Conservation (phyloP, 2,888 invertebrate species). For the Empis livida region DNA sequence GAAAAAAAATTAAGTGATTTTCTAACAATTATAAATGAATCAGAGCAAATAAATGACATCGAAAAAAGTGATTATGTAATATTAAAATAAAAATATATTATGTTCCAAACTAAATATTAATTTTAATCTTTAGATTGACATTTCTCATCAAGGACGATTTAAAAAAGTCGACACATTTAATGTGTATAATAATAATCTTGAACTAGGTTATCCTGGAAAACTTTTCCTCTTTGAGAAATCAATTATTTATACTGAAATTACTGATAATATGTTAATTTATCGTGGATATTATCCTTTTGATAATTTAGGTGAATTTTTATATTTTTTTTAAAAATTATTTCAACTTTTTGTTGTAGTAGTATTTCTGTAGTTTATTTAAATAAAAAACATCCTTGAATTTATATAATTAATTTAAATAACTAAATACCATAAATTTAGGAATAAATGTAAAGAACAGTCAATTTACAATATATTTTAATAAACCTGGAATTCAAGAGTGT, state of each 20-base stretch:
- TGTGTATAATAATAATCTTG: slow-evolving; percentile 25
- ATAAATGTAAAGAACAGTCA: slow-evolving; percentile 25
- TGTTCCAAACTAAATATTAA: not conserved
- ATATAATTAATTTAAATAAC: too few species aligned
- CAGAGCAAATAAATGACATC: slow-evolving; percentile 31
- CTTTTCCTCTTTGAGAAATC: slow-evolving; percentile 35
- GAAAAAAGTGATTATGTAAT: slow-evolving; percentile 28
- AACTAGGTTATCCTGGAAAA: slow-evolving; percentile 28
- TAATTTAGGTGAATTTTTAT: too few species aligned
- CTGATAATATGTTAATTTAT: slow-evolving; percentile 27
- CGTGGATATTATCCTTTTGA: slow-evolving; percentile 34
- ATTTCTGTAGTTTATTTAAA: too few species aligned
- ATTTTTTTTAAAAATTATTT: too few species aligned
- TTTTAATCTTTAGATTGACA: slow-evolving; percentile 25
- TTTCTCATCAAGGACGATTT: slow-evolving; percentile 33
- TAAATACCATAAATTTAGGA: slow-evolving; percentile 30
- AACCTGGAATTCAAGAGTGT: slow-evolving; percentile 31
- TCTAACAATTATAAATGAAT: slow-evolving; percentile 31
- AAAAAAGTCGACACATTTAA: slow-evolving; percentile 32
- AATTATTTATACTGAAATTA: slow-evolving; percentile 33
- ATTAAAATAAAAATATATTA: not conserved
- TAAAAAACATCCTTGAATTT: too few species aligned
- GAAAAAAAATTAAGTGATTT: slow-evolving; percentile 31
- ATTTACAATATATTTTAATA: slow-evolving; percentile 31
- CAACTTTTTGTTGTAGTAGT: too few species aligned